These are phyloP conservation scores for Tokudaia muenninki DNA, from an alignment of 2,797 vertebrate species.

Conservation along the genomic window DNA sequence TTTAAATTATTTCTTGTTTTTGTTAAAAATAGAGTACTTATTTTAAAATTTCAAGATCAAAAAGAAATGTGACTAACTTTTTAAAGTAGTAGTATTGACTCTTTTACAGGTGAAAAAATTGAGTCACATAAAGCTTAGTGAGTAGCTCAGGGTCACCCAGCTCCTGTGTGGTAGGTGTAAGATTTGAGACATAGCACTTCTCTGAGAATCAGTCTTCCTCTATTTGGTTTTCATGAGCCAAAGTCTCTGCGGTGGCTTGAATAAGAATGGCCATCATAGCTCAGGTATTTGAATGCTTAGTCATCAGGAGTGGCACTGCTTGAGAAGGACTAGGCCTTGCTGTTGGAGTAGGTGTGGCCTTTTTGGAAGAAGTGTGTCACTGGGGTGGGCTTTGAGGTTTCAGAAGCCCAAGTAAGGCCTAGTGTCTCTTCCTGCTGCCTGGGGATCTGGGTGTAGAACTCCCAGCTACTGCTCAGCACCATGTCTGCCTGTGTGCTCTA, in stretches of 20 bases:
- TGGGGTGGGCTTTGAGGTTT: not conserved
- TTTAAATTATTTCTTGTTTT: slow-evolving; percentile 38
- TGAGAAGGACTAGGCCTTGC: not conserved
- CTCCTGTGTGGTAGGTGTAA: not conserved
- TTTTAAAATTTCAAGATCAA: slow-evolving; percentile 52
- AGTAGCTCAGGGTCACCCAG: not conserved
- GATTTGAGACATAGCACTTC: not conserved
- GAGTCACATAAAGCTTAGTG: not conserved
- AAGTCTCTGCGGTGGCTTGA: not conserved
- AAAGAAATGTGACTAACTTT: slow-evolving; percentile 49
- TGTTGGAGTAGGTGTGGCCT: not conserved
- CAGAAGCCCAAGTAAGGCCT: not conserved
- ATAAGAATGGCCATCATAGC: not conserved
- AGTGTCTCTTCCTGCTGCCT: not conserved
- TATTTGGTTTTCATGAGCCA: not conserved
- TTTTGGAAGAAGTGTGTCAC: not conserved
- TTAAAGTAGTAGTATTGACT: not conserved
- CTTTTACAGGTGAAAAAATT: not conserved
- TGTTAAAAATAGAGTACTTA: not conserved
- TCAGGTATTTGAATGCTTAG: not conserved
- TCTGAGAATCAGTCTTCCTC: not conserved
- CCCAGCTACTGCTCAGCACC: not conserved
- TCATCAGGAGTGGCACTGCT: not conserved
- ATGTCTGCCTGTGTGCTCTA: not conserved
- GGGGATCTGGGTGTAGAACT: not conserved